Base-by-base conservation (phyloP, 1,140 invertebrate species). In the Teleogryllus occipitalis region DNA sequence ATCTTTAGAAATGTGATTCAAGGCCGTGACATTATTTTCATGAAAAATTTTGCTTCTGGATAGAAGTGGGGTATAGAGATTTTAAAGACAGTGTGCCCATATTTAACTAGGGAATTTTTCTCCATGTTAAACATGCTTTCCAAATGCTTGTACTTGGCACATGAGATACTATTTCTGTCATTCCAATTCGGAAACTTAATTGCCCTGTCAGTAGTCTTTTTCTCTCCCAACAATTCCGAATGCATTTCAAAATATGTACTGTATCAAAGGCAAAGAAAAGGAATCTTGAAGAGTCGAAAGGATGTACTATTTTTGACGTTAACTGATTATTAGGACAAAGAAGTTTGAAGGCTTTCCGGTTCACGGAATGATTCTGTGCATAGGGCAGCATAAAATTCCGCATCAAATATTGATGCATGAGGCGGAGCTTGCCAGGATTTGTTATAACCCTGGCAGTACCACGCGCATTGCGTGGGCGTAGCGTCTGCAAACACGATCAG, bases 231-330 rank as follows among this genome's bases (percentile, higher is more conserved):
- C n/a, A 12, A 72, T 72, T 72, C n/a, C 54, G 8, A 72, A 72
- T 72, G 18, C 54, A 72, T 72, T 72, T 72, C 54, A 72, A 72
- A 72, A 72, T 72, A 72, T 72, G 54, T 12, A 72, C 54, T 72
- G 54, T 72, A 72, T 72, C 54, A 18, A 72, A 72, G 8, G 18
- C n/a, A 18, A 72, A 72, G 18, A 72, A 72, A 8, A 72, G 8
- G 18, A 12, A 12, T 72, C 54, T 72, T 12, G 54, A 72, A 72
- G 54, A 18, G 54, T 72, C 54, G 10, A 72, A 72, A 12, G 54
- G 54, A 72, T 72, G 54, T 12, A 18, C 10, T 12, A 72, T 72
- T 12, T 18, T 72, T 72, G 18, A 18, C n/a, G 8, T 18, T 18
- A 72, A 12, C n/a, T 12, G 8, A 12, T 72, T 72, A 72, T 72